A percentile compares a stretch with the other conserved stretches of the same genome.
phyloP scores from a whole-genome alignment of 2,797 vertebrate genomes.

The Tenualosa ilisha region DNA sequence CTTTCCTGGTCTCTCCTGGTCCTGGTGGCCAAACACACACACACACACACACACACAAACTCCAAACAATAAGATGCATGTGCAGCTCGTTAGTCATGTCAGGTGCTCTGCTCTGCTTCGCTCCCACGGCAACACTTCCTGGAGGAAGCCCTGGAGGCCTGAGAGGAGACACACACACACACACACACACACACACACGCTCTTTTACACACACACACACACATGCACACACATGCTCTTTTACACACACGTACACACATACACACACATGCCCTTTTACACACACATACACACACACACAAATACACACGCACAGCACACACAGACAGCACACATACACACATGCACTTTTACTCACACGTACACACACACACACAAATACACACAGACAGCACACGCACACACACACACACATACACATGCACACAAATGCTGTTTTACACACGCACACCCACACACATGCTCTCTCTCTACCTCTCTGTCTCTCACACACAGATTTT shows the following conservation, averaged over 20 bases:
- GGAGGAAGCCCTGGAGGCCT: slow-evolving; percentile 54
- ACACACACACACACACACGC: slow-evolving; percentile 43
- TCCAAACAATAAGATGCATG: slow-evolving; percentile 41
- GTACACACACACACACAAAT: too few relatives aligned
- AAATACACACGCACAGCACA: too few relatives aligned
- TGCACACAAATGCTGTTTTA: not conserved
- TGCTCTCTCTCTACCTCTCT: too few relatives aligned
- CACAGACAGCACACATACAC: too few relatives aligned
- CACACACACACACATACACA: not conserved
- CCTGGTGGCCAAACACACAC: too few relatives aligned
- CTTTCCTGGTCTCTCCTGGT: too few relatives aligned
- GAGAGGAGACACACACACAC: slow-evolving; percentile 52
- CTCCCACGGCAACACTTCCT: slow-evolving; percentile 58
- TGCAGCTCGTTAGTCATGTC: slow-evolving; percentile 48
- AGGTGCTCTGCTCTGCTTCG: slow-evolving; percentile 58
- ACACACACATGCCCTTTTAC: too few relatives aligned
- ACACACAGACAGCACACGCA: slow-evolving; percentile 51
- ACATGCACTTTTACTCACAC: too few relatives aligned
- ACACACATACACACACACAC: too few relatives aligned
- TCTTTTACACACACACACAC: slow-evolving; percentile 18
- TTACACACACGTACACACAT: too few relatives aligned
- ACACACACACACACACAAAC: not conserved
- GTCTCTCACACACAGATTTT: not conserved
- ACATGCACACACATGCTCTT: slow-evolving; percentile 45
- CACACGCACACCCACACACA: not conserved